Evolutionary conservation across 2,888 invertebrate species (phyloP).

Genomic region (Torymus aiolomorphi): DNA sequence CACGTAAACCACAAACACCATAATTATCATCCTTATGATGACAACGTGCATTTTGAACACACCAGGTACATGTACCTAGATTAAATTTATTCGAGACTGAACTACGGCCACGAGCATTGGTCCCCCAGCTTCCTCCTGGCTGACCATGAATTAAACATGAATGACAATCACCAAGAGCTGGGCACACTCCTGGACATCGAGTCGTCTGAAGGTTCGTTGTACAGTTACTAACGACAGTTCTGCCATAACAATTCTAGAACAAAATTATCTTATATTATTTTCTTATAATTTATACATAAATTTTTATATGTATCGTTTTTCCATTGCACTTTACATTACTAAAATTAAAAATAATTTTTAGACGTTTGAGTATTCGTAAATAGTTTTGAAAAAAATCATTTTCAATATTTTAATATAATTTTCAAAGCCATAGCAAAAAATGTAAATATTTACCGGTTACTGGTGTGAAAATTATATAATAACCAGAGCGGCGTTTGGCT

Average conservation of each 20-base stretch:
- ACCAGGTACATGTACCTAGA: constrained; percentile 91
- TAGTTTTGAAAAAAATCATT: neutral
- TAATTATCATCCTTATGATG: constrained; percentile 90
- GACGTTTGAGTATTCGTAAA: neutral
- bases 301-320: no score
- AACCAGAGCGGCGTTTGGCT: no score
- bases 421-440: no score
- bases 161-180: constrained; percentile 91
- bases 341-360: neutral
- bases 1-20: constrained; percentile 87
- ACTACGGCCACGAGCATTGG: constrained; percentile 71
- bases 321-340: no score
- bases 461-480: no score
- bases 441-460: no score
- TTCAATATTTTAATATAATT: neutral
- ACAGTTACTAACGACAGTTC: constrained; percentile 91
- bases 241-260: constrained; percentile 82
- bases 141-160: constrained; percentile 91
- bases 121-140: constrained; percentile 76
- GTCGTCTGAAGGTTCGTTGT: constrained; percentile 93
- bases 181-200: constrained; percentile 92
- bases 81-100: constrained; percentile 87
- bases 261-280: no score
- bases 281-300: no score
- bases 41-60: constrained; percentile 93